A percentile compares a stretch with the other conserved stretches of the same genome.
These are phyloP conservation scores for Apis florea DNA, from an alignment of 1,140 invertebrate species.

Conservation along the genomic window DNA sequence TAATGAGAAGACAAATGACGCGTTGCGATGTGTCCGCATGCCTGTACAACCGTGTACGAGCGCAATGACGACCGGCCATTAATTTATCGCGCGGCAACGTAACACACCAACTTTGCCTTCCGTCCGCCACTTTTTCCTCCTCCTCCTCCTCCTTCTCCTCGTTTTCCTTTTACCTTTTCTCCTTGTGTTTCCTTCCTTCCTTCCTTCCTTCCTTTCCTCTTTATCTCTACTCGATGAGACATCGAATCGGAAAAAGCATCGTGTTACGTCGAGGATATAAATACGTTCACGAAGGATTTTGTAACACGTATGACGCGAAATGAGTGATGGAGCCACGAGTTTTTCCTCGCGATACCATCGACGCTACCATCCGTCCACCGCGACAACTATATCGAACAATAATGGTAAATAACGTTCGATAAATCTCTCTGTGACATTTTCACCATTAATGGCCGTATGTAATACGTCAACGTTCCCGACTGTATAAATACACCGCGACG, in stretches of 20 bases:
- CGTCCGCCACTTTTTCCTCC: conserved; percentile 64
- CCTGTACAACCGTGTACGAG: conserved; percentile 52
- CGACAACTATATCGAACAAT: conserved; percentile 32
- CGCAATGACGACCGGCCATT: conserved; percentile 62
- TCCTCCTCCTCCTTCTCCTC: conserved; percentile 27
- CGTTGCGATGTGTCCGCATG: conserved; percentile 58
- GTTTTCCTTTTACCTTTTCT: conserved; percentile 53
- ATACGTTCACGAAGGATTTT: conserved; percentile 35
- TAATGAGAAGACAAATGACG: conserved; percentile 73
- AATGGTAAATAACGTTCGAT: conserved; percentile 36
- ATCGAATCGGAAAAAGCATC: background rate
- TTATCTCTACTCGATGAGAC: background rate
- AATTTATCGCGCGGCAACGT: conserved; percentile 65
- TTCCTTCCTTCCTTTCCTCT: background rate
- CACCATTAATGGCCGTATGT: conserved; percentile 28
- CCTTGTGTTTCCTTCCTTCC: background rate
- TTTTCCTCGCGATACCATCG: conserved; percentile 34
- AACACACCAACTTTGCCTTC: conserved; percentile 48
- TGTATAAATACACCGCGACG: conserved; percentile 13
- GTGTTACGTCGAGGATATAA: conserved; percentile 1
- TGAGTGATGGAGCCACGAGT: conserved; percentile 21
- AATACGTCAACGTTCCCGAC: conserved; percentile 20
- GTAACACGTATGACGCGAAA: conserved; percentile 14
- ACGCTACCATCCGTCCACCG: conserved; percentile 27
- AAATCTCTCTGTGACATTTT: conserved; percentile 27